Conservation (phyloP, 2,797 vertebrate species). For the Xyrichtys novacula region DNA sequence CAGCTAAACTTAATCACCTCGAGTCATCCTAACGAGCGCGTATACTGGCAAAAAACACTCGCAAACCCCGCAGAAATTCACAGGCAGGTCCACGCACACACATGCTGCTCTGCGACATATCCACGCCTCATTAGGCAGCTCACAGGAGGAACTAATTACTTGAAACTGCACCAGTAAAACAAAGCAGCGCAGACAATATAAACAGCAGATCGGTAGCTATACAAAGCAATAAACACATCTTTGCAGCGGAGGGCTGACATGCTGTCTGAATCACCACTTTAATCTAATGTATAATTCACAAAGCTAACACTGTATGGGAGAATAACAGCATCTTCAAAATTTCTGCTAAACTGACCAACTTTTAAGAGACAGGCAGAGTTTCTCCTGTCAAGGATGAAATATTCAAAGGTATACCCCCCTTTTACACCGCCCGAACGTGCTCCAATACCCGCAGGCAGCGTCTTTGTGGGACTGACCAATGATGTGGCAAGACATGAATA, state of each 20-base stretch:
- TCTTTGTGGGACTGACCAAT: constrained; percentile 41
- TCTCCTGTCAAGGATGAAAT: constrained; percentile 21
- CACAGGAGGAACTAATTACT: constrained; percentile 83
- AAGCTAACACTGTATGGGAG: constrained; percentile 10
- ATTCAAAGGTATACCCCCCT: constrained; percentile 27
- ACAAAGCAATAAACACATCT: constrained; percentile 66
- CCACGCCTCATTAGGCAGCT: constrained; percentile 80
- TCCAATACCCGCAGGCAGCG: constrained; percentile 13
- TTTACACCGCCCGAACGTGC: not conserved
- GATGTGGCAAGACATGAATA: constrained; percentile 44
- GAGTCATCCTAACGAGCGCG: constrained; percentile 64
- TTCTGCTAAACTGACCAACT: constrained; percentile 16
- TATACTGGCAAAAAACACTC: constrained; percentile 12
- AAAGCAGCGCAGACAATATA: constrained; percentile 68
- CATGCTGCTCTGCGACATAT: constrained; percentile 71
- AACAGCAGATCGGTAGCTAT: constrained; percentile 54
- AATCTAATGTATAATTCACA: constrained; percentile 31
- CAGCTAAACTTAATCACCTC: constrained; percentile 55
- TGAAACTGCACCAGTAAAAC: constrained; percentile 74
- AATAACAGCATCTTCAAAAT: constrained; percentile 5
- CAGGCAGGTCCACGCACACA: constrained; percentile 40
- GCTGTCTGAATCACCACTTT: constrained; percentile 41
- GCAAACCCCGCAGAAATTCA: constrained; percentile 12
- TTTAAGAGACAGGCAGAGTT: constrained; percentile 21
- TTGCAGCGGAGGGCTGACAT: constrained; percentile 36